Percentiles rank a stretch among this genome's conserved stretches.
Evolutionary conservation across 2,113 vertebrate genomes (phyloP).

Genomic region (Tychaedon coryphoeus): DNA sequence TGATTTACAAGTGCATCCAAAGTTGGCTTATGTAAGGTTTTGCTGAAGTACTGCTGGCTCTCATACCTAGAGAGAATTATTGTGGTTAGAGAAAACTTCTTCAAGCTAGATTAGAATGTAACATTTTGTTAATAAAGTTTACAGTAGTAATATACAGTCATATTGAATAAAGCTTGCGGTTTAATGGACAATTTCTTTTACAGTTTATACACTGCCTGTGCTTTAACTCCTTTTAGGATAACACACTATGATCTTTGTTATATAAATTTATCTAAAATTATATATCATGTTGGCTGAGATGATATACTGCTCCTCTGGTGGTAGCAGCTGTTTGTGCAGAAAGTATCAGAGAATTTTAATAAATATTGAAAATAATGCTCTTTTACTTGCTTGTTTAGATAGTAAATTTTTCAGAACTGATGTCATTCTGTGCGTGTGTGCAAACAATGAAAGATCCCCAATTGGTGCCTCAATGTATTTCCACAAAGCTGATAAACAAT

Average conservation of each 20-base stretch:
- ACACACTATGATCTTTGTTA: not conserved
- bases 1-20: not conserved
- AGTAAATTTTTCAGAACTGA: constrained; percentile 36
- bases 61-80: not conserved
- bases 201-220: not conserved
- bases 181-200: not conserved
- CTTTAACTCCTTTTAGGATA: not conserved
- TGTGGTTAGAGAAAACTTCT: not conserved
- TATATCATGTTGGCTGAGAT: not conserved
- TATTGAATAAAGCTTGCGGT: not conserved
- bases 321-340: not conserved
- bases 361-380: constrained; percentile 15
- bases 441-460: constrained; percentile 27
- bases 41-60: not conserved
- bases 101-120: not conserved
- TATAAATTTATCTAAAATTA: not conserved
- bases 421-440: constrained; percentile 49
- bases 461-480: constrained; percentile 53
- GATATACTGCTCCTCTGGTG: not conserved
- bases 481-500: constrained; percentile 39
- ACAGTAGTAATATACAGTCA: not conserved
- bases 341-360: not conserved
- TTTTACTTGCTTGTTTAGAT: constrained; percentile 39
- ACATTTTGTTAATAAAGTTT: not conserved
- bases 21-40: not conserved